Evolutionary conservation across 2,888 invertebrate genomes (phyloP).

Genomic region (Dynastes hyllus): DNA sequence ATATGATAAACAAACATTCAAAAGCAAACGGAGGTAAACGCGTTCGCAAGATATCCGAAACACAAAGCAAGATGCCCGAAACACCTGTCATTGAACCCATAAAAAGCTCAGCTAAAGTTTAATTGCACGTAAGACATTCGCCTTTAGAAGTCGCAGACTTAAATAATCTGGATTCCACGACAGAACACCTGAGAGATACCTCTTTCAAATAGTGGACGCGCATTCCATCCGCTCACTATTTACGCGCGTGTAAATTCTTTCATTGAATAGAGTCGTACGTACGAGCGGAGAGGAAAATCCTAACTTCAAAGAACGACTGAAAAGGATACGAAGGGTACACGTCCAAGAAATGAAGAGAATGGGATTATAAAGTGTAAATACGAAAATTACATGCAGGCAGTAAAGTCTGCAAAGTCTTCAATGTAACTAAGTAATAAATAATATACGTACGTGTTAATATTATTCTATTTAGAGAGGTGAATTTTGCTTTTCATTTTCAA

Average conservation of each 20-base stretch:
- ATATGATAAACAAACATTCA: constrained; percentile 29
- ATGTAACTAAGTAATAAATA: no score
- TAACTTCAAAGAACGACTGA: constrained; percentile 1
- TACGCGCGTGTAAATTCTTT: constrained; percentile 33
- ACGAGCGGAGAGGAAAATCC: background rate
- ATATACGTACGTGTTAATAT: no score
- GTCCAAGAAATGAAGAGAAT: background rate
- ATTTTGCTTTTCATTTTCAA: no score
- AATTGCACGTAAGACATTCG: constrained; percentile 46
- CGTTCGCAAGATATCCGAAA: constrained; percentile 1
- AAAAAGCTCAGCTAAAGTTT: constrained; percentile 46
- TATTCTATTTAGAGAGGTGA: no score
- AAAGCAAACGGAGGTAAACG: constrained; percentile 11
- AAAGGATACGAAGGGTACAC: background rate
- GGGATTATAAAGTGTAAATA: background rate
- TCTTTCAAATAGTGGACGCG: constrained; percentile 25
- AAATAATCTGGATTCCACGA: constrained; percentile 44
- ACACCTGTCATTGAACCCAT: constrained; percentile 42
- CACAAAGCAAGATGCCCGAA: constrained; percentile 25
- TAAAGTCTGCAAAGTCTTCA: no score
- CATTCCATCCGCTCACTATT: constrained; percentile 32
- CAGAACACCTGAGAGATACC: constrained; percentile 38
- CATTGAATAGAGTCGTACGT: constrained; percentile 25
- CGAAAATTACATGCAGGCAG: background rate
- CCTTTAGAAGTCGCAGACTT: constrained; percentile 41